phyloP scores from a whole-genome alignment of 1,140 invertebrate species.

The Matsumurasca onukii region DNA sequence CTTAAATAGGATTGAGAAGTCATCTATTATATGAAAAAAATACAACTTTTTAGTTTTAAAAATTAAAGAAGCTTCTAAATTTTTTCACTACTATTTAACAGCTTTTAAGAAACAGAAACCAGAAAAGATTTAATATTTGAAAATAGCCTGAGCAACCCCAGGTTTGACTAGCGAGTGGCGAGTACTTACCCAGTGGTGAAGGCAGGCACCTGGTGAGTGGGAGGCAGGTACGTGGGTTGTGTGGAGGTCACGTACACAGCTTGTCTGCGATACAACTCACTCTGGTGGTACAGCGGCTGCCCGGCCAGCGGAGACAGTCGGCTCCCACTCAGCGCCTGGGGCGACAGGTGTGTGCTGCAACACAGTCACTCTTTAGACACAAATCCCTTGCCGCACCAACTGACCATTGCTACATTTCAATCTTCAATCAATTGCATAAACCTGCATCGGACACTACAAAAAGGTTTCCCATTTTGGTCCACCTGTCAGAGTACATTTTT shows the following conservation, averaged over 20 bases:
- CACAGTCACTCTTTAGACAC: too few relatives aligned
- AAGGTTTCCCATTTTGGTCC: too few relatives aligned
- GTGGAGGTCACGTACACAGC: slow-evolving; percentile 62
- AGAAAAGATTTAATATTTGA: neutral
- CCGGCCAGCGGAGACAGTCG: slow-evolving; percentile 50
- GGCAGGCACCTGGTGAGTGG: slow-evolving; percentile 53
- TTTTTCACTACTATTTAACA: too few relatives aligned
- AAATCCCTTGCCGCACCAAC: slow-evolving; percentile 25
- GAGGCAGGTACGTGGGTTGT: slow-evolving; percentile 55
- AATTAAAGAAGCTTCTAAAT: too few relatives aligned
- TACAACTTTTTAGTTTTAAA: too few relatives aligned
- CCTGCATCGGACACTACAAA: too few relatives aligned
- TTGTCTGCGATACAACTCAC: slow-evolving; percentile 57
- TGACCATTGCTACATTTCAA: too few relatives aligned
- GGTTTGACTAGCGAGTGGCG: neutral
- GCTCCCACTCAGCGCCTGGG: slow-evolving; percentile 49
- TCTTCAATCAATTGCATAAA: too few relatives aligned
- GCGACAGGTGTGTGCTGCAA: slow-evolving; percentile 50
- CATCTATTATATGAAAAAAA: too few relatives aligned
- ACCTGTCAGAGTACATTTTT: too few relatives aligned
- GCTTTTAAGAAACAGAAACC: neutral
- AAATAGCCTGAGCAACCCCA: neutral
- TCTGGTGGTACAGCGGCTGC: slow-evolving; percentile 55
- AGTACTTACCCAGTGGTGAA: slow-evolving; percentile 51
- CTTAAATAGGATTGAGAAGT: too few relatives aligned